Base-by-base conservation (phyloP, 2,888 invertebrate species). In the Didymodactylos carnosus region DNA sequence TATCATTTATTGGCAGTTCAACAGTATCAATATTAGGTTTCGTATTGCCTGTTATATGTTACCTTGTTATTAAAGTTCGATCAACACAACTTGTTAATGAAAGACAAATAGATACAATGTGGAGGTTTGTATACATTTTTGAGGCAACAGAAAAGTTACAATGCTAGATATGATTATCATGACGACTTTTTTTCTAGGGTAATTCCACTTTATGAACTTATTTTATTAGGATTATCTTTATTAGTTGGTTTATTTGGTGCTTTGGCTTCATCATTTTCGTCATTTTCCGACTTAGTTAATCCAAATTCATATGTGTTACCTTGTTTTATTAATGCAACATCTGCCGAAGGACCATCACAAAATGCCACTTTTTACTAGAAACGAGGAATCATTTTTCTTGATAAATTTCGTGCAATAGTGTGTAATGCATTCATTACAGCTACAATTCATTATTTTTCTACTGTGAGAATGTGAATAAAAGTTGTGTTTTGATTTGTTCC, bases 1-100 rank as follows among this genome's bases (percentile, higher is more conserved):
- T 92, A 88, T 88, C 91, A 3, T 84, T 92, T 0, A 88, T 92
- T 14, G 92, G 93, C 0, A 91, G 91, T 7, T 89, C 90, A 0
- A 85, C 92, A 7, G 89, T 89, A 0, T 90, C 91, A 0, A 90
- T 92, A 0, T 83, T 92, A 16, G 89, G 91, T 78, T 92, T 92
- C 78, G 87, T 93, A 75, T 87, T 91, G 75, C 92, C 92, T 0
- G 90, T 92, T 0, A 78, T 92, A 53, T 88, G 92, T 79, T 92
- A 91, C 81, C 84, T 89, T 0, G 88, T 87, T 80, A 87, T 90
- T 35, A 62, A 62, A 27, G 40, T 71, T 19, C 51, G 53, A 23
- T 62, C 40, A 13, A 43, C 74, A 19, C 40, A 71, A 43, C 35
- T 35, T 35, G 62, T 62, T 62, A 39, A 39, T 35, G 39, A 51